A percentile compares a stretch with the other conserved stretches of the same genome.
Evolutionary conservation across 2,797 vertebrate genomes (phyloP).

Genomic region (Lates japonicus): DNA sequence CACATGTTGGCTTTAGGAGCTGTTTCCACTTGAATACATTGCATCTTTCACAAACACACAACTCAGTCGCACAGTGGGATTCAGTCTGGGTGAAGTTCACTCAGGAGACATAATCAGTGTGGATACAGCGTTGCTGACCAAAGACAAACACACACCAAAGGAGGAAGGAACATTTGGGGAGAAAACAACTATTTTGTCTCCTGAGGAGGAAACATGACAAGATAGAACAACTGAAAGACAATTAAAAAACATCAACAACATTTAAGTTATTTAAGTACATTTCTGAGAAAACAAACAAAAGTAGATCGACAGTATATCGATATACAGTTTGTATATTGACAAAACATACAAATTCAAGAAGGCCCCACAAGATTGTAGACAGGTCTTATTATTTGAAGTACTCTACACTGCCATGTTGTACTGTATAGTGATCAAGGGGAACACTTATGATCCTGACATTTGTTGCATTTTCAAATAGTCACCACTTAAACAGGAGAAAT

Average conservation of each 20-base stretch:
- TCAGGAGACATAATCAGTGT: constrained; percentile 45
- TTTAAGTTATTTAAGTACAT: constrained; percentile 51
- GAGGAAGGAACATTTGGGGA: constrained; percentile 25
- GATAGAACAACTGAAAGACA: constrained; percentile 45
- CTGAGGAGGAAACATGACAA: constrained; percentile 49
- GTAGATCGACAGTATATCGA: constrained; percentile 54
- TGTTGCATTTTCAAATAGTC: constrained; percentile 19
- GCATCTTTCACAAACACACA: constrained; percentile 55
- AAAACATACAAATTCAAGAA: too few relatives aligned
- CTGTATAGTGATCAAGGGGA: constrained; percentile 20
- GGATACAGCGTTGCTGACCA: constrained; percentile 48
- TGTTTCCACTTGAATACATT: constrained; percentile 52
- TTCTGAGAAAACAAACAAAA: constrained; percentile 44
- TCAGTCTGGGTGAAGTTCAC: constrained; percentile 60
- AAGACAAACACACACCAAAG: constrained; percentile 50
- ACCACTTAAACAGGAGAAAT: constrained; percentile 1
- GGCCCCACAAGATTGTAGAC: too few relatives aligned
- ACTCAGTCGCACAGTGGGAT: constrained; percentile 54
- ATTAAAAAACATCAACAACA: constrained; percentile 45
- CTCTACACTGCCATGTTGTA: constrained; percentile 12
- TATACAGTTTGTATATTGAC: constrained; percentile 56
- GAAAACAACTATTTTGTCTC: constrained; percentile 29
- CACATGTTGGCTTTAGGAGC: constrained; percentile 47
- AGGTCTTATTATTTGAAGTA: constrained; percentile 22
- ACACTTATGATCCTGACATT: constrained; percentile 28